Evolutionary conservation across 2,888 invertebrate genomes (phyloP).

Genomic region (Craniophora ligustri): DNA sequence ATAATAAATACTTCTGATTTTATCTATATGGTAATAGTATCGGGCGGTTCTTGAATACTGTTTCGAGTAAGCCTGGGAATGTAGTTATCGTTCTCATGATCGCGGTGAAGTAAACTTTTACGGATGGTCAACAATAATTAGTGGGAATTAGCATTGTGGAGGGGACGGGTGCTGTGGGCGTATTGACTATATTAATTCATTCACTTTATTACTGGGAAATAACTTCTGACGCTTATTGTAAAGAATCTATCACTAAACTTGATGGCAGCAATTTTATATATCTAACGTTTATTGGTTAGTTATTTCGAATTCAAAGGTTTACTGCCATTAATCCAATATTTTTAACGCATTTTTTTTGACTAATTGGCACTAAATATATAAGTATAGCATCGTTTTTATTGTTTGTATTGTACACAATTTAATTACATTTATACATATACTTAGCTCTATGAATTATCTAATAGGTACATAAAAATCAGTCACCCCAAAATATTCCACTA

Average conservation of each 20-base stretch:
- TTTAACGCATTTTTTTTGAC: no score
- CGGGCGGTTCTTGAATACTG: slow-evolving; percentile 43
- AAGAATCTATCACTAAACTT: neutral
- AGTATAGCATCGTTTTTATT: no score
- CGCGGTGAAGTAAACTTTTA: slow-evolving; percentile 38
- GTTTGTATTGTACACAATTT: no score
- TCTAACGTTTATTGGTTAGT: no score
- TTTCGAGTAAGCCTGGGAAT: slow-evolving; percentile 55
- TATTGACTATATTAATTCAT: slow-evolving; percentile 32
- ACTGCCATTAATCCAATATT: no score
- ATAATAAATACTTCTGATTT: slow-evolving; percentile 53
- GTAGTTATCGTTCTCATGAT: slow-evolving; percentile 52
- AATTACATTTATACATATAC: no score
- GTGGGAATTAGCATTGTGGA: slow-evolving; percentile 34
- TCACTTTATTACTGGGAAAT: slow-evolving; percentile 17
- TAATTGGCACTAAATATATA: no score
- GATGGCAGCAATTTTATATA: neutral
- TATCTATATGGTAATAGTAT: slow-evolving; percentile 55
- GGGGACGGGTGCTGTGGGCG: slow-evolving; percentile 23
- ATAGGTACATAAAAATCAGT: neutral
- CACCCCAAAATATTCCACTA: slow-evolving; percentile 10
- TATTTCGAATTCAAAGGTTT: no score
- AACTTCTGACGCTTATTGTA: neutral
- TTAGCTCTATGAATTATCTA: no score
- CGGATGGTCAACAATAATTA: slow-evolving; percentile 38